Base-by-base conservation (phyloP, 2,797 vertebrate species). In the Enteromius mattozi region DNA sequence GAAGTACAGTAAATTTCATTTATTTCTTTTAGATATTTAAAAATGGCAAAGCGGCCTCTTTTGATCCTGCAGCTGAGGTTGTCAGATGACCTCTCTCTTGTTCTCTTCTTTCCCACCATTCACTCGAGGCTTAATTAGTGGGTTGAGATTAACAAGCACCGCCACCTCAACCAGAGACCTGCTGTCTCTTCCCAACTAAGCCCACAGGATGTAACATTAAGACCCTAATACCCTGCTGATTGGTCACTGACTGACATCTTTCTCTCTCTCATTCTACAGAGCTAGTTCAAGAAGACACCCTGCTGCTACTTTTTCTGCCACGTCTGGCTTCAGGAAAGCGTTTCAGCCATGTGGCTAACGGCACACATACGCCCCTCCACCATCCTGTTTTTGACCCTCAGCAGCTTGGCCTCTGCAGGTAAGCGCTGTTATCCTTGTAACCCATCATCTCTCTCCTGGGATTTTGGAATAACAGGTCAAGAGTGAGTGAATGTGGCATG, bases 341-440 rank as follows among this genome's bases (percentile, higher is more conserved):
- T 83, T 59, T 69, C 61, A 61, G 59, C 40, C 66, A 75, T 70
- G 40, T 45, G 54, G 33, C 16, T 63, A 72, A 95, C 95, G 94
- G 84, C 92, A 33, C 83, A 74, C 88, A 88, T 86, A 88, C 84
- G 68, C 63, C 45, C 33, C 66, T 13, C 88, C 42, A 75, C 85
- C 10, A 30, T 90, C 75, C 69, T 95, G 30, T 88, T 96, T 21
- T 89, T 95, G 21, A 82, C 91, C 47, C 76, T 93, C 59, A 92
- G 88, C 85, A 90, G 86, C 89, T 68, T 91, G 78, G 87, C 89
- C 68, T 91, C 89, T 88, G 93, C 94, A 93, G 95, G 95, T 96
- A 93, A 87, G 93, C 88, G 72, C 45, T 70, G 4, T 87, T 19
- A 85, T 78, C 42, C 37, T 79, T 9, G 56, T 81, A 42, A 6